phyloP scores from a whole-genome alignment of 2,113 vertebrate species.

The Leptocoma aspasia region DNA sequence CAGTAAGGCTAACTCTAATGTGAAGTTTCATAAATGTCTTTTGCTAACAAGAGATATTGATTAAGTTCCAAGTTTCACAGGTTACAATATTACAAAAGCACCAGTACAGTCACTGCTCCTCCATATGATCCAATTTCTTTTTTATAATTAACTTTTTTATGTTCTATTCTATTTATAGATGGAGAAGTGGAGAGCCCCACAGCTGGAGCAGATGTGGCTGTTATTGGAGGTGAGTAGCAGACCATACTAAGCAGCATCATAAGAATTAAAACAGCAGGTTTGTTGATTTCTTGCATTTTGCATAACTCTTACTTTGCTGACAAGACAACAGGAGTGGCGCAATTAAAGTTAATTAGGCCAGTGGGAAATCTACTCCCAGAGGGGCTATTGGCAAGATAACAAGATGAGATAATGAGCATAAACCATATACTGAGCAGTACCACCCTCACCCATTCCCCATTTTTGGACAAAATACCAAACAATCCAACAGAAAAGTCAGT shows the following conservation, averaged over 20 bases:
- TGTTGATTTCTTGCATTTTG: background rate
- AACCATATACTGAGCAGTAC: background rate
- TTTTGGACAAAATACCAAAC: background rate
- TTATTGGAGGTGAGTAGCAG: slow-evolving; percentile 66
- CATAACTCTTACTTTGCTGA: background rate
- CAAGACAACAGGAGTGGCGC: background rate
- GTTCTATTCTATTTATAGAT: slow-evolving; percentile 57
- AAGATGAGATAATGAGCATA: slow-evolving; percentile 15
- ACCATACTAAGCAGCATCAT: background rate
- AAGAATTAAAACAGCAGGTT: background rate
- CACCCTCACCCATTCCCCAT: background rate
- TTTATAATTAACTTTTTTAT: slow-evolving; percentile 12
- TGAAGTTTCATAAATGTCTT: background rate
- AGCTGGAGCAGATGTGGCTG: slow-evolving; percentile 57
- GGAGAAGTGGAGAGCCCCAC: slow-evolving; percentile 25
- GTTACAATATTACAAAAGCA: background rate
- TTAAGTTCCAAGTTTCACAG: background rate
- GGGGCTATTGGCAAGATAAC: background rate
- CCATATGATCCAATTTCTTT: background rate
- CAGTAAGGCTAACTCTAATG: background rate
- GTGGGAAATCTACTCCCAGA: slow-evolving; percentile 44
- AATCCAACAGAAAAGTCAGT: background rate
- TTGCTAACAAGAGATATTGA: background rate
- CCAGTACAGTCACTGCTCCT: background rate
- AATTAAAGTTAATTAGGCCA: slow-evolving; percentile 52